Conservation (phyloP, 2,797 vertebrate species). For the Scleropages formosus region DNA sequence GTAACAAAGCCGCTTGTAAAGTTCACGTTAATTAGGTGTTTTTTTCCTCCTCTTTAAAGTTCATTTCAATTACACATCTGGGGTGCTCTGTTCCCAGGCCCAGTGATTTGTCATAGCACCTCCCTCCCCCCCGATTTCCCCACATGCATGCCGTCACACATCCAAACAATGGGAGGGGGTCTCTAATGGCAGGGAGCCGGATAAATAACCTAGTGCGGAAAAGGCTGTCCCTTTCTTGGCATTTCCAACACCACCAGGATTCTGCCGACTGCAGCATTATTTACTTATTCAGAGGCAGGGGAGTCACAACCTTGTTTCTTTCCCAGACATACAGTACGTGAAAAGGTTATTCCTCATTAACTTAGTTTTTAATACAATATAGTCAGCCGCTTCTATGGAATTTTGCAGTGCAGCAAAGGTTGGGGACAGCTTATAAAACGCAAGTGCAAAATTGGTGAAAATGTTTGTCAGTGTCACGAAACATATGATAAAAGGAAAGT, state of each 20-base stretch:
- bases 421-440: slow-evolving; percentile 13
- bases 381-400: slow-evolving; percentile 13
- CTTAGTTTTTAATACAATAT: slow-evolving; percentile 32
- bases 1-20: slow-evolving; percentile 47
- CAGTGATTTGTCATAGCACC: slow-evolving; percentile 76
- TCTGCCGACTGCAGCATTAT: neutral
- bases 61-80: slow-evolving; percentile 77
- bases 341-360: slow-evolving; percentile 48
- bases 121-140: slow-evolving; percentile 52
- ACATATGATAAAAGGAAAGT: slow-evolving; percentile 43
- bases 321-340: slow-evolving; percentile 47
- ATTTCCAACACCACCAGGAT: slow-evolving; percentile 19
- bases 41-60: slow-evolving; percentile 63
- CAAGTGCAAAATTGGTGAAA: slow-evolving; percentile 40
- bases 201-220: slow-evolving; percentile 26
- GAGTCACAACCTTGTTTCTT: slow-evolving; percentile 43
- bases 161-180: slow-evolving; percentile 36
- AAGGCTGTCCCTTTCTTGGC: slow-evolving; percentile 26
- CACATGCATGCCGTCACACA: slow-evolving; percentile 45
- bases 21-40: slow-evolving; percentile 72
- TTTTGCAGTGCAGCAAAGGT: slow-evolving; percentile 22
- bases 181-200: slow-evolving; percentile 7
- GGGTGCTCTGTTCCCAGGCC: slow-evolving; percentile 69
- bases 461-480: slow-evolving; percentile 31
- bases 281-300: neutral